Percentiles rank a stretch among this genome's conserved stretches.
Evolutionary conservation across 1,140 invertebrate species (phyloP).

Genomic region (Hyphantria cunea): DNA sequence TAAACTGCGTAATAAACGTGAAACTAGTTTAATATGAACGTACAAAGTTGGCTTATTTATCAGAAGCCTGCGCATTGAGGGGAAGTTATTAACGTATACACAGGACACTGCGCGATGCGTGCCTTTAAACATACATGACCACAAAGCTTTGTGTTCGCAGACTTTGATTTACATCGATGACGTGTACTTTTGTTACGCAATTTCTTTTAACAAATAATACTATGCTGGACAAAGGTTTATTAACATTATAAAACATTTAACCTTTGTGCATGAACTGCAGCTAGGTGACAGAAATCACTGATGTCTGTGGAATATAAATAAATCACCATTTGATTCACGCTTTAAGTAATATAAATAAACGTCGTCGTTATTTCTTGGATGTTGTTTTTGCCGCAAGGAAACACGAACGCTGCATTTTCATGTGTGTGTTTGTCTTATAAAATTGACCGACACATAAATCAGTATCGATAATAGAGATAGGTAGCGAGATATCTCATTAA

Average conservation of each 20-base stretch:
- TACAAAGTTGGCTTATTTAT: constrained; percentile 16
- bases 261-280: constrained; percentile 30
- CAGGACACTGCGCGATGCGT: constrained; percentile 16
- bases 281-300: constrained; percentile 41
- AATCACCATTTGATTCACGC: constrained; percentile 44
- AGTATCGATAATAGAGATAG: too few species aligned
- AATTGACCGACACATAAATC: constrained; percentile 29
- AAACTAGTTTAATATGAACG: constrained; percentile 13
- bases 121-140: constrained; percentile 13
- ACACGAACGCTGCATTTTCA: constrained; percentile 30
- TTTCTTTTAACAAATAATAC: constrained; percentile 25
- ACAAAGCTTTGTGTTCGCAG: constrained; percentile 14
- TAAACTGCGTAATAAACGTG: not conserved
- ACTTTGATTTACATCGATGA: constrained; percentile 6
- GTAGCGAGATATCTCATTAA: constrained; percentile 15
- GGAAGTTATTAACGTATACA: constrained; percentile 23
- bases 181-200: constrained; percentile 19
- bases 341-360: constrained; percentile 29
- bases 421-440: constrained; percentile 27
- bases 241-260: constrained; percentile 14
- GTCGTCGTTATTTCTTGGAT: constrained; percentile 25
- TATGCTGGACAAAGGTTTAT: constrained; percentile 9
- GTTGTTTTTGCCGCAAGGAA: constrained; percentile 21
- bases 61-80: constrained; percentile 8
- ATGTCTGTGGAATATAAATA: constrained; percentile 48